Percentiles rank a stretch among this genome's conserved stretches.
Evolutionary conservation across 1,140 invertebrate species (phyloP).

Genomic region (Akabosia matsudoensis): DNA sequence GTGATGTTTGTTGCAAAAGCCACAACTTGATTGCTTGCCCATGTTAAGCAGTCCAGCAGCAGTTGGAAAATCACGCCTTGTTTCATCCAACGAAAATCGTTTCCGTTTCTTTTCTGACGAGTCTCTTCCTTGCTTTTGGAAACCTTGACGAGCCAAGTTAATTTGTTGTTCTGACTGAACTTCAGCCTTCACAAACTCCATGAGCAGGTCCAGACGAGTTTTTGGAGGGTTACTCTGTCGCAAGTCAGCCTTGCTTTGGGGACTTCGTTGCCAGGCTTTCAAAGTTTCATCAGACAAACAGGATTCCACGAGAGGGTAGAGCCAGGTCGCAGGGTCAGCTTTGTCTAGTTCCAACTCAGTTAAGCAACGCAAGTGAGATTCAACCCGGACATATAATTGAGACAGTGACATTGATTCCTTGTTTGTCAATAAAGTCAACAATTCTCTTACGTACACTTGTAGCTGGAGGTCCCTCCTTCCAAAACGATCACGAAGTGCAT

Average conservation of each 20-base stretch:
- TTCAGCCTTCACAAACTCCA: not conserved
- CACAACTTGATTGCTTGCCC: not conserved
- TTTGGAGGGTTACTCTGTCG: not conserved
- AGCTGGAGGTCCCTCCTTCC: not conserved
- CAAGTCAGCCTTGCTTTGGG: not conserved
- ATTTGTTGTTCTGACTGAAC: not conserved
- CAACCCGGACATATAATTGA: not conserved
- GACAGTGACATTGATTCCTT: not conserved
- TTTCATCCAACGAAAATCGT: not conserved
- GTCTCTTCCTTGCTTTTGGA: not conserved
- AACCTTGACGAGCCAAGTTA: not conserved
- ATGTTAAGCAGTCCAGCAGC: constrained; percentile 25
- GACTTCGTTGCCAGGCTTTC: not conserved
- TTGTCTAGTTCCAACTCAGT: not conserved
- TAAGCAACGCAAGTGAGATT: not conserved
- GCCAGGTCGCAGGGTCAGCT: not conserved
- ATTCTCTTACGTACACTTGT: not conserved
- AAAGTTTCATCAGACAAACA: not conserved
- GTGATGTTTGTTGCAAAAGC: not conserved
- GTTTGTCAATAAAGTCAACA: not conserved
- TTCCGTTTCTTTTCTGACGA: too few species aligned
- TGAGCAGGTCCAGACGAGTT: not conserved
- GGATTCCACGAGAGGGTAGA: not conserved
- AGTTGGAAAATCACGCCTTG: not conserved
- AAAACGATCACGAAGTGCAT: not conserved